Conservation (phyloP, 2,888 invertebrate genomes). For the Mesoligia furuncula region DNA sequence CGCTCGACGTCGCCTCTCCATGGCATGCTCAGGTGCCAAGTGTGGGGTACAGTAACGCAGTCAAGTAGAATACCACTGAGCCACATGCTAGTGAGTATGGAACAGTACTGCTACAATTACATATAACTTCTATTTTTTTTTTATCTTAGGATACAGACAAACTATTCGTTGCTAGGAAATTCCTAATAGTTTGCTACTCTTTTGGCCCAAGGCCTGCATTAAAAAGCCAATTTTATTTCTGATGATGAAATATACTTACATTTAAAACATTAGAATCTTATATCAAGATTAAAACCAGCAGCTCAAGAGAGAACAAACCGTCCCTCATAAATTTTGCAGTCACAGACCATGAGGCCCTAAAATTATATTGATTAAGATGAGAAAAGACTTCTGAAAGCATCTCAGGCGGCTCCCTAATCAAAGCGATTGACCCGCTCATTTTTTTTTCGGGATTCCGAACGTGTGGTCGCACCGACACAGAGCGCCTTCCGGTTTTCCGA, state of each 20-base stretch:
- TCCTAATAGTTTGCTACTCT: not conserved
- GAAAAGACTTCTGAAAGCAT: not conserved
- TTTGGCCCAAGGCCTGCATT: not conserved
- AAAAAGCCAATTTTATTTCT: not conserved
- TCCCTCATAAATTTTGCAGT: not conserved
- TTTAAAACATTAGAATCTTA: not conserved
- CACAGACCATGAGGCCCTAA: not conserved
- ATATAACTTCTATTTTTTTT: not conserved
- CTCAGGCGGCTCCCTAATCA: not conserved
- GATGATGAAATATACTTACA: not conserved
- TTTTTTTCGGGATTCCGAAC: not conserved
- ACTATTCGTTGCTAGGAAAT: not conserved
- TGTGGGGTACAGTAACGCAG: slow-evolving; percentile 67
- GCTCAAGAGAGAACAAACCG: not conserved
- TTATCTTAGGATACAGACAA: no score
- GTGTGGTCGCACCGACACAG: not conserved
- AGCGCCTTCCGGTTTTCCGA: not conserved
- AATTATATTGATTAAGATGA: not conserved
- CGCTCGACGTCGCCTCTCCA: slow-evolving; percentile 45
- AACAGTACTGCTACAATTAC: slow-evolving; percentile 57
- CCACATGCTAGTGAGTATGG: slow-evolving; percentile 51
- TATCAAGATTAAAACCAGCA: not conserved
- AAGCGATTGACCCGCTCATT: not conserved
- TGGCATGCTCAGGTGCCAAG: slow-evolving; percentile 61
- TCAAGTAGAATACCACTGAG: slow-evolving; percentile 61